These are phyloP conservation scores for Smutsia gigantea DNA, from an alignment of 2,797 vertebrate species.

Conservation along the genomic window DNA sequence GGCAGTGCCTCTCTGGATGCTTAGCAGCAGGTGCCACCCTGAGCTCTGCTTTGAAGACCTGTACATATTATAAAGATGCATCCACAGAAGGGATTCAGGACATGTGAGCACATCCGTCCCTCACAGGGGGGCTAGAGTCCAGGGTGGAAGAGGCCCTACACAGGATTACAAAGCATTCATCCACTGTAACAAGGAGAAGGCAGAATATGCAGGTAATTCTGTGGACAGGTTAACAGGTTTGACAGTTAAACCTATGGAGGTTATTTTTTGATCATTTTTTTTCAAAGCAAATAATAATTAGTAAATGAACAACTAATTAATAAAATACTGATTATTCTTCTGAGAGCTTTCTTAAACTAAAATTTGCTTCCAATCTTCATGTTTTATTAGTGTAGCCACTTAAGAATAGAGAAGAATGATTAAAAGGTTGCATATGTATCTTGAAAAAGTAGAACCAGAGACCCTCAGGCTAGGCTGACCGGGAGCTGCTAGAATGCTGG, in stretches of 20 bases:
- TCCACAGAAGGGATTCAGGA: too few relatives aligned
- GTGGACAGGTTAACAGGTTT: background rate
- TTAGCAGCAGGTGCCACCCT: background rate
- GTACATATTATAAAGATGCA: background rate
- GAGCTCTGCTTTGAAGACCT: background rate
- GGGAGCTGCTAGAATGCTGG: background rate
- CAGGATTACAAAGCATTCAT: background rate
- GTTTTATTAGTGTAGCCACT: background rate
- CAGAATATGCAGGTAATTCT: too few relatives aligned
- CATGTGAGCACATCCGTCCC: background rate
- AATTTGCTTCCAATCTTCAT: background rate
- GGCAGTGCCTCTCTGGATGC: background rate
- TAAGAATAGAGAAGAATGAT: background rate
- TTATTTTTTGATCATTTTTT: background rate
- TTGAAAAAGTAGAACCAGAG: background rate
- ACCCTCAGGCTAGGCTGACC: background rate
- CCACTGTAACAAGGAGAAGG: accelerated
- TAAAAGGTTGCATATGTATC: background rate
- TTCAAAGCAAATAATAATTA: background rate
- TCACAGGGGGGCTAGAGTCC: accelerated
- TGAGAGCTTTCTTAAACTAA: constrained; percentile 23
- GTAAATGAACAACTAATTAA: background rate
- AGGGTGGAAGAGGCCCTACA: accelerated
- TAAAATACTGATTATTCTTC: background rate
- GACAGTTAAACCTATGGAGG: accelerated